phyloP scores from a whole-genome alignment of 1,140 invertebrate genomes.

The Drosophila miranda region DNA sequence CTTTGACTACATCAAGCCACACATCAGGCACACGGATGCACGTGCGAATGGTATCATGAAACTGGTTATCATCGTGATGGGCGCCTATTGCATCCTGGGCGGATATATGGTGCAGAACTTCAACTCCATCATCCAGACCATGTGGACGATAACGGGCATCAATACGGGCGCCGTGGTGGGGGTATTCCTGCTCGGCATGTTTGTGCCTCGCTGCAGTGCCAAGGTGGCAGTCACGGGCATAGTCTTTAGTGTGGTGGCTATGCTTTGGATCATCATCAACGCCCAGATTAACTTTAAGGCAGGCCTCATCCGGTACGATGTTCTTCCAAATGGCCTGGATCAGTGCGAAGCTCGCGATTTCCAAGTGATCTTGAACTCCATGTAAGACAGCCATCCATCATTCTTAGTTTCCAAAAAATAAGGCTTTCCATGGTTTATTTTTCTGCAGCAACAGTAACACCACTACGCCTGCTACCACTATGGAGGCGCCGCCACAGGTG shows the following conservation, averaged over 20 bases:
- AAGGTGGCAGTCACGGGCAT: constrained; percentile 87
- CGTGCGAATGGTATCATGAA: constrained; percentile 87
- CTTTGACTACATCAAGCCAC: constrained; percentile 88
- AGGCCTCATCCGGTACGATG: constrained; percentile 83
- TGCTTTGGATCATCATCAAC: constrained; percentile 91
- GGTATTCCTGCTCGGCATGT: constrained; percentile 89
- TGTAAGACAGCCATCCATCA: constrained; percentile 42
- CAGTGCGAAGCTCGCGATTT: constrained; percentile 84
- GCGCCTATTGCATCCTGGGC: constrained; percentile 84
- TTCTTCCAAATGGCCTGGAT: constrained; percentile 84
- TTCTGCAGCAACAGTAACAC: constrained; percentile 27
- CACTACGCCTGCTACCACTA: constrained; percentile 14
- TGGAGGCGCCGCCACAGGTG: constrained; percentile 15
- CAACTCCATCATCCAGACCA: constrained; percentile 85
- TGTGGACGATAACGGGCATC: constrained; percentile 85
- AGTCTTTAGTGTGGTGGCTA: constrained; percentile 85
- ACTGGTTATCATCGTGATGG: constrained; percentile 84
- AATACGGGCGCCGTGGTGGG: constrained; percentile 88
- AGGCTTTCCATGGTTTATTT: background rate
- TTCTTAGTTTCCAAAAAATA: no score
- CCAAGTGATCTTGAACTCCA: constrained; percentile 44
- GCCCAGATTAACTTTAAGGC: constrained; percentile 87
- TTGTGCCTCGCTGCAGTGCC: constrained; percentile 87
- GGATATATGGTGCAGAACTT: constrained; percentile 87
- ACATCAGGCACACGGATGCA: constrained; percentile 83